Base-by-base conservation (phyloP, 23 tunicate genomes). In the Botrylloides violaceus region DNA sequence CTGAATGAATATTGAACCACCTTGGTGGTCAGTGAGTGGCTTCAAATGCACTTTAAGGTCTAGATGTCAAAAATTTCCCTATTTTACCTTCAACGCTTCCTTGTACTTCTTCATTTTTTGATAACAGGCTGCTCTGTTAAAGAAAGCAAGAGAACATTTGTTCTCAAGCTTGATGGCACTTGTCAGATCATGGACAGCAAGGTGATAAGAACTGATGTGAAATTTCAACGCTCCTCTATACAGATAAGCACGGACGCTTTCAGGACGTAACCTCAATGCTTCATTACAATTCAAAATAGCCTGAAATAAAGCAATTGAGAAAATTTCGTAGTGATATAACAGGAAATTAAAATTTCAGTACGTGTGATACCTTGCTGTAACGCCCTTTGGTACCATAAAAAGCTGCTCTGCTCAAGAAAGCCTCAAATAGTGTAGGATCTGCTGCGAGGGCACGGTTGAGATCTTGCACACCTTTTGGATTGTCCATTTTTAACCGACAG, bases 241-340 rank as follows among this genome's bases (percentile, higher is more conserved):
- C 1, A 89, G 59, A 58, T 80, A 73, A 1, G 84, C 96, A 28
- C 89, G 74, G 32, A 89, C 70, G 43, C 96, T 89, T 25, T 61
- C 70, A 2, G 96, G 90, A 22, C 82, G 81, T 9, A 89, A 61
- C 12, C 84, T 73, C 33, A 89, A 57, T 33, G 96, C 96, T 77
- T 89, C 96, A 64, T 89, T 89, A 77, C 96, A 89, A 38, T 89
- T 89, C 65, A 89, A 49, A 21, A 89, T 89, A 19, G 96, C 96
- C 96, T 89, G 77, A 71, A 58, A 53, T 19, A 63, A 15, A 15
- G 9, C 53, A 43, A 9, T n/a, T n/a, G n/a, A n/a, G n/a, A n/a
- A n/a, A n/a, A n/a, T n/a, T n/a, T n/a, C n/a, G n/a, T n/a, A n/a
- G n/a, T n/a, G n/a, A n/a, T n/a, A n/a, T n/a, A n/a, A n/a, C n/a